Evolutionary conservation across 2,888 invertebrate species (phyloP), one percentile per base, ranked within the genome.

Genomic region (Drosophila dives): DNA sequence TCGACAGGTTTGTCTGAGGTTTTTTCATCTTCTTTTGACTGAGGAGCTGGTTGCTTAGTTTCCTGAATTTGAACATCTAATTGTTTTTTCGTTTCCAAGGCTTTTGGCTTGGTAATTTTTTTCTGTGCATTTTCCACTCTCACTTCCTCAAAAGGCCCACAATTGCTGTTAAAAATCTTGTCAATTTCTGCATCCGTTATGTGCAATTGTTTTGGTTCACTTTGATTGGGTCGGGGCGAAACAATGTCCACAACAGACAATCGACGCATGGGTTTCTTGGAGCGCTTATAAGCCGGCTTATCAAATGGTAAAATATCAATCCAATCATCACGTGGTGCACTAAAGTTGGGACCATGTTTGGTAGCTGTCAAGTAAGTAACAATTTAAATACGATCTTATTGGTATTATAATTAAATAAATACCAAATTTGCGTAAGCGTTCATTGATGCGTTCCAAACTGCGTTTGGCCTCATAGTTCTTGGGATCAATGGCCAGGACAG

Each of bases 401-500:
- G 0, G 11, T 29, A 26, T 17, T 45, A 5, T 7, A 45, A 15
- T 12, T n/a, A 23, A 29, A 5, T 12, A 33, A 40, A 38, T 80
- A 92, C 92, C 79, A 68, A 81, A 87, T 77, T 84, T 86, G 54
- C 90, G 83, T 20, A 92, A 68, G 23, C 89, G 86, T 15, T 91
- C 80, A 70, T 91, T 92, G 5, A 93, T 93, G 29, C 93, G 91
- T 29, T 85, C 81, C 15, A 92, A 78, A 59, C 92, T 92, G 20
- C 91, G 91, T 78, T 94, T 94, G 0, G 97, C 96, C 50, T 96
- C 95, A 64, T 93, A 94, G 90, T 98, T 98, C 38, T 95, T 94
- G 0, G 98, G 97, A 84, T 98, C 97, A n/a, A 97, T 92, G 83
- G 94, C 93, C 42, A 98, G 92, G 0, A 97, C 95, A 81, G 94